Conservation (phyloP, 2,888 invertebrate genomes). For the Tenthredo mesomela region DNA sequence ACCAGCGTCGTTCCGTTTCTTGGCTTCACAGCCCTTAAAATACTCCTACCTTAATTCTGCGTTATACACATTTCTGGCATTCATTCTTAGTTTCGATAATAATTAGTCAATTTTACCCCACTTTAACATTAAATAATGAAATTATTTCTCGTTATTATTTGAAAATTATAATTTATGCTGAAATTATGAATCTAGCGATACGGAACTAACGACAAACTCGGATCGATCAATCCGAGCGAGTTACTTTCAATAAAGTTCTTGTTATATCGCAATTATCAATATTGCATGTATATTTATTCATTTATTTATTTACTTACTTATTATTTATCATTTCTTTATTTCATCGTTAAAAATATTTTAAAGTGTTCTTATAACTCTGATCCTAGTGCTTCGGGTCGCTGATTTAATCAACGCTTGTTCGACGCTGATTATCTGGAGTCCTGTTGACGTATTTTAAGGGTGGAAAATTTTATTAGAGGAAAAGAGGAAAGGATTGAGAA, state of each 20-base stretch:
- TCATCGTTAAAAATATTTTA: not conserved
- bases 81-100: not conserved
- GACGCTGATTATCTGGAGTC: not conserved
- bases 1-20: conserved; percentile 21
- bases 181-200: not conserved
- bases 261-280: not conserved
- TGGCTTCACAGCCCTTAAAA: conserved; percentile 1
- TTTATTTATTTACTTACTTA: not conserved
- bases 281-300: not conserved
- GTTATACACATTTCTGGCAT: not conserved
- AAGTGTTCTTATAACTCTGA: not conserved
- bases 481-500: not conserved
- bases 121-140: not conserved
- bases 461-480: not conserved
- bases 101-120: not conserved
- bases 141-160: not conserved
- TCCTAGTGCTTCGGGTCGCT: not conserved
- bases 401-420: not conserved
- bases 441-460: not conserved
- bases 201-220: too few species aligned
- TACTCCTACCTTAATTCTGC: not conserved
- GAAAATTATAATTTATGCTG: too few species aligned
- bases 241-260: not conserved
- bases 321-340: not conserved
- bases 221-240: not conserved